Evolutionary conservation across 1,140 invertebrate species (phyloP).

Genomic region (Lasioglossum baleicum): DNA sequence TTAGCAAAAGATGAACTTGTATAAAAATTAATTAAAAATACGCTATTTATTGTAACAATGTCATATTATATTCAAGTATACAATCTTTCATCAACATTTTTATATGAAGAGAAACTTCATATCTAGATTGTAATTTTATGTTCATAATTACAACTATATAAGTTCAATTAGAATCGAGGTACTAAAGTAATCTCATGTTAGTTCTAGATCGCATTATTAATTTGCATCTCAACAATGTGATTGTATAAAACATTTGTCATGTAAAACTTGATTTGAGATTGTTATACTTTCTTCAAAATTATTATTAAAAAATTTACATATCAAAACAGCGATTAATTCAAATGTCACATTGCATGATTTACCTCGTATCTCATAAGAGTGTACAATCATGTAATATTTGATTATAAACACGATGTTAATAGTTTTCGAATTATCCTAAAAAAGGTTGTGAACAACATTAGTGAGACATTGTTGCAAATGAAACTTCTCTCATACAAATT

Average conservation of each 20-base stretch:
- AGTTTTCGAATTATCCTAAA: constrained; percentile 17
- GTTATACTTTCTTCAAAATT: neutral
- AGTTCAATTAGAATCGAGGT: constrained; percentile 58
- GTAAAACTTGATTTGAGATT: neutral
- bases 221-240: neutral
- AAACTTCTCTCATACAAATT: constrained; percentile 58
- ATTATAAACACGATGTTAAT: constrained; percentile 12
- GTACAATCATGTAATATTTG: constrained; percentile 23
- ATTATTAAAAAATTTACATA: neutral
- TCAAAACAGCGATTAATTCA: neutral
- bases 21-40: constrained; percentile 16
- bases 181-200: constrained; percentile 62
- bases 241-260: constrained; percentile 4
- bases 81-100: constrained; percentile 18
- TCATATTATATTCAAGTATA: constrained; percentile 19
- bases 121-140: constrained; percentile 30
- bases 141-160: constrained; percentile 38
- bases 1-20: constrained; percentile 20
- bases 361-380: neutral
- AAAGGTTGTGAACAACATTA: constrained; percentile 22
- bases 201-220: constrained; percentile 25
- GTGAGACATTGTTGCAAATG: constrained; percentile 41
- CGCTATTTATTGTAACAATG: constrained; percentile 42
- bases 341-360: constrained; percentile 5
- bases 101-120: constrained; percentile 32